phyloP scores from a whole-genome alignment of 2,797 vertebrate species.

The Sebastes vulpes region DNA sequence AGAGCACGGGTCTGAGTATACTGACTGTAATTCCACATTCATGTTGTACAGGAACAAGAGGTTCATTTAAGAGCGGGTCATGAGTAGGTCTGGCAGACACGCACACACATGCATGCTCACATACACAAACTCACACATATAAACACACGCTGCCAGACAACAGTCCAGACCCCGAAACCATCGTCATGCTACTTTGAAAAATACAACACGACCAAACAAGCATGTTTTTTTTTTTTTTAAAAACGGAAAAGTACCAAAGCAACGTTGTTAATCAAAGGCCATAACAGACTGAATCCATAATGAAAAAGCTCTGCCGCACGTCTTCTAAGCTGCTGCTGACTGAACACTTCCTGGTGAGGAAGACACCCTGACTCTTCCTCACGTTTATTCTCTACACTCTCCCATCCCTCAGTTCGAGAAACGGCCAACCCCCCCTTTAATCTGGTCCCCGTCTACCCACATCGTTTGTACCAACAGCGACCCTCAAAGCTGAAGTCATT shows the following conservation, averaged over 20 bases:
- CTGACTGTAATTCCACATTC: conserved; percentile 74
- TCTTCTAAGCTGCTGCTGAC: conserved; percentile 49
- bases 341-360: conserved; percentile 24
- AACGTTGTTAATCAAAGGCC: conserved; percentile 68
- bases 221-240: conserved; percentile 14
- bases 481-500: conserved; percentile 62
- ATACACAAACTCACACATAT: background rate
- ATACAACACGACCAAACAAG: conserved; percentile 56
- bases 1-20: conserved; percentile 43
- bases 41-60: conserved; percentile 57
- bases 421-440: background rate
- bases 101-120: background rate
- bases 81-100: conserved; percentile 36
- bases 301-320: conserved; percentile 57
- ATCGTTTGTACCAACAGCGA: conserved; percentile 58
- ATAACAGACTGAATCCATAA: conserved; percentile 51
- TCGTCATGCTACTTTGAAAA: conserved; percentile 75
- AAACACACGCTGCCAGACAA: conserved; percentile 38
- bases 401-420: conserved; percentile 10
- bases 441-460: conserved; percentile 41
- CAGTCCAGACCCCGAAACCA: conserved; percentile 55
- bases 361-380: conserved; percentile 24
- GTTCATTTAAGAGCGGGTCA: conserved; percentile 46
- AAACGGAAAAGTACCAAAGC: conserved; percentile 73
- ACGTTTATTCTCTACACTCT: background rate